phyloP scores from a whole-genome alignment of 2,113 vertebrate genomes.

The Loxodonta africana region DNA sequence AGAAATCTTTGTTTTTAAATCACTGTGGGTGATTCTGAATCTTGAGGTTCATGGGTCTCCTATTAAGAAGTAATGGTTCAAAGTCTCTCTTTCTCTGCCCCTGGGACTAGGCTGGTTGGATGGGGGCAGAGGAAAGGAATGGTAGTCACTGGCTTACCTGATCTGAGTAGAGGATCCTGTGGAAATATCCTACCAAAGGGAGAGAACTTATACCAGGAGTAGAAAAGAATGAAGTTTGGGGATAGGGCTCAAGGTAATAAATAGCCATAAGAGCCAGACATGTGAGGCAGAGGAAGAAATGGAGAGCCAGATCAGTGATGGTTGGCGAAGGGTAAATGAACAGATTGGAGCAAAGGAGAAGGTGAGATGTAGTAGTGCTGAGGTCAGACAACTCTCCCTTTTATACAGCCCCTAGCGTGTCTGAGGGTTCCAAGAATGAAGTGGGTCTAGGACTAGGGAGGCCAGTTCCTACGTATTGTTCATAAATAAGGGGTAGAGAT shows the following conservation, averaged over 20 bases:
- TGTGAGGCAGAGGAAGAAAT: not conserved
- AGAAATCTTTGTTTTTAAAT: not conserved
- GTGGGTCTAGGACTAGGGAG: not conserved
- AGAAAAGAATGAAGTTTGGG: not conserved
- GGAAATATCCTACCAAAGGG: not conserved
- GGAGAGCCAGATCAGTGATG: not conserved
- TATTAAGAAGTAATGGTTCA: not conserved
- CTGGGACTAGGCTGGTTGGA: not conserved
- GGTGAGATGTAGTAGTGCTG: rapidly evolving
- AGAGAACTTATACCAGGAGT: not conserved
- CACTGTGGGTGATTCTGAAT: not conserved
- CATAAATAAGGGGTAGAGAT: not conserved
- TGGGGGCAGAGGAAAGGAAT: rapidly evolving
- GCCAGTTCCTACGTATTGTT: rapidly evolving
- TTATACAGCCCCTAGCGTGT: not conserved
- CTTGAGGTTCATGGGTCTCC: not conserved
- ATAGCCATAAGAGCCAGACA: not conserved
- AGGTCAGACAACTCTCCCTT: not conserved
- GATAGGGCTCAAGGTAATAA: not conserved
- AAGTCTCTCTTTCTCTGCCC: not conserved
- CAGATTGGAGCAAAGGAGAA: not conserved
- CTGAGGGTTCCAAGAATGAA: not conserved
- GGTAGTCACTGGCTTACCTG: not conserved
- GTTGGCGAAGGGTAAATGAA: not conserved
- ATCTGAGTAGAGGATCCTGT: not conserved